Evolutionary conservation across 2,888 invertebrate species (phyloP).

Genomic region (Anorthoa munda): DNA sequence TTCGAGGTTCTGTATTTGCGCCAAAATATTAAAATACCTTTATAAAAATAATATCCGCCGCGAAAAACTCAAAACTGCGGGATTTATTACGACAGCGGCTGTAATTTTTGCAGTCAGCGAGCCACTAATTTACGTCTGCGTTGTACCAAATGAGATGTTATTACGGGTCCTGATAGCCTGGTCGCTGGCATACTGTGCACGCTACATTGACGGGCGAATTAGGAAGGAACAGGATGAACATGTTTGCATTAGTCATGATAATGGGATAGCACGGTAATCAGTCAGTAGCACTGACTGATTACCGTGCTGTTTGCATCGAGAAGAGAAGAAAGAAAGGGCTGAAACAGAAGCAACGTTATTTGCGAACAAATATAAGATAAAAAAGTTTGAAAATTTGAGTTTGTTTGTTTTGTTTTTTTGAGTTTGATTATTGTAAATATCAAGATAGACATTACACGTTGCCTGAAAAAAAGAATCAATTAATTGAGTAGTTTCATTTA

Average conservation of each 20-base stretch:
- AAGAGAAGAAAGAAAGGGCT: no score
- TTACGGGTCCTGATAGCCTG: conserved; percentile 24
- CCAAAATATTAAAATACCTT: not conserved
- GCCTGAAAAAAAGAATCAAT: no score
- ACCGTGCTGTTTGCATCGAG: no score
- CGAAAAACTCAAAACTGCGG: conserved; percentile 19
- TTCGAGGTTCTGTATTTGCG: no score
- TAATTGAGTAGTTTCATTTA: no score
- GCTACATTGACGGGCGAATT: conserved; percentile 22
- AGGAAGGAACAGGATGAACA: not conserved
- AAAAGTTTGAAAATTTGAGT: no score
- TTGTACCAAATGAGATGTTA: conserved; percentile 51
- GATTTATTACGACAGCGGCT: conserved; percentile 49
- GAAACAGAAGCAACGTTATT: no score
- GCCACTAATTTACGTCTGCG: conserved; percentile 41
- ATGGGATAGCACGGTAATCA: not conserved
- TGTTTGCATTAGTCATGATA: conserved; percentile 1
- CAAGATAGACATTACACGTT: no score
- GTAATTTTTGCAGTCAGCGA: conserved; percentile 50
- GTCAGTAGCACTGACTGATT: no score
- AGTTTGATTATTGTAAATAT: no score
- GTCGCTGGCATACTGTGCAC: conserved; percentile 9
- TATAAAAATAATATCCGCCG: conserved; percentile 9
- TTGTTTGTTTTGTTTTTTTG: no score
- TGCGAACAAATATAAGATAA: no score